Evolutionary conservation across 2,888 invertebrate species (phyloP).

Genomic region (Pristionchus entomophagus): DNA sequence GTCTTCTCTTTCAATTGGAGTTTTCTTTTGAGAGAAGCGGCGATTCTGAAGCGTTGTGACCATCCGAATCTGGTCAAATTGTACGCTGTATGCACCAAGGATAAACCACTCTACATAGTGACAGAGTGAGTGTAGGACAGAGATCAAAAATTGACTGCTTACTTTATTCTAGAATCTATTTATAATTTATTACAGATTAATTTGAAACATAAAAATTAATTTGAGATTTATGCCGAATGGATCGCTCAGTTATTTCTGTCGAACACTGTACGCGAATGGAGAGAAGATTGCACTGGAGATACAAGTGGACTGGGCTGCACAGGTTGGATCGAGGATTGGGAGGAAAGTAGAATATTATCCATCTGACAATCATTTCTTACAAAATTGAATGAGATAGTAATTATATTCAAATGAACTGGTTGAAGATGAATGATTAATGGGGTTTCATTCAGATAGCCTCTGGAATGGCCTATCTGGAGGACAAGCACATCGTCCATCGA

Average conservation of each 20-base stretch:
- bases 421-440: not conserved
- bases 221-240: constrained; percentile 27
- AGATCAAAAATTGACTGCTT: no score
- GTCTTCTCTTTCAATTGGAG: no score
- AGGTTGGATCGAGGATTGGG: not conserved
- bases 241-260: constrained; percentile 23
- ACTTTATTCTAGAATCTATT: no score
- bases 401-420: not conserved
- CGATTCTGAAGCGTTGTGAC: constrained; percentile 15
- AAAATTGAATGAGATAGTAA: not conserved
- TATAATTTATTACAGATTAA: no score
- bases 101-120: constrained; percentile 17
- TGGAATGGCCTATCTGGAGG: constrained; percentile 28
- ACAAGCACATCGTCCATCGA: constrained; percentile 10
- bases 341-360: not conserved
- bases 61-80: constrained; percentile 27
- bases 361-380: not conserved
- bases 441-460: constrained; percentile 30
- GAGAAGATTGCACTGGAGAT: constrained; percentile 11
- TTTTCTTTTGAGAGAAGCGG: constrained; percentile 20
- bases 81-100: constrained; percentile 23
- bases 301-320: constrained; percentile 13
- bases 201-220: no score
- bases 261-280: not conserved
- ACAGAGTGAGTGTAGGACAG: constrained; percentile 8